Evolutionary conservation across 1,140 invertebrate species (phyloP).

Genomic region (Sycobia sp.): DNA sequence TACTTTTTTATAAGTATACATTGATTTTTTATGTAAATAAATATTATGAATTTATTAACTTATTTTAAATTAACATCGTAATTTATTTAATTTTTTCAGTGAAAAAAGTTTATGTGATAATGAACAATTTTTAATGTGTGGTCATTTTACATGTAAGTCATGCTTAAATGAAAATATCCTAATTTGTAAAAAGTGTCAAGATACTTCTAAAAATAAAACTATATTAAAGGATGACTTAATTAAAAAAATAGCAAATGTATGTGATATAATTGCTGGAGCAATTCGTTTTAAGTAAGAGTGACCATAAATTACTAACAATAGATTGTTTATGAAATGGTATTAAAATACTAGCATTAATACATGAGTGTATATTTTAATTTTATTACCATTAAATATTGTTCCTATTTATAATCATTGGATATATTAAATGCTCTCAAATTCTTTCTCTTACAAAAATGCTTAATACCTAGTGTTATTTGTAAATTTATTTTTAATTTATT

Average conservation of each 20-base stretch:
- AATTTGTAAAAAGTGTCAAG: slow-evolving; percentile 6
- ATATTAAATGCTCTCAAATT: too few species aligned
- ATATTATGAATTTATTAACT: not conserved
- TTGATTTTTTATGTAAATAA: too few species aligned
- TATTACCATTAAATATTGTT: too few species aligned
- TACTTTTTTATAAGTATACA: too few species aligned
- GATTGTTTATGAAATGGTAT: not conserved
- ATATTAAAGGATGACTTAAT: slow-evolving; percentile 4
- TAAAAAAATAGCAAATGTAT: slow-evolving; percentile 17
- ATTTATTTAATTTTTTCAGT: slow-evolving; percentile 7
- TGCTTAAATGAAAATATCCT: not conserved
- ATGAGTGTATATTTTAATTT: not conserved
- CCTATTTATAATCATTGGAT: too few species aligned
- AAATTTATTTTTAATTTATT: too few species aligned
- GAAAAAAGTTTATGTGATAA: slow-evolving; percentile 4
- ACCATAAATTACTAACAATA: too few species aligned
- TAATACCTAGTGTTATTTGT: too few species aligned
- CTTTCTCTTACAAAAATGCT: too few species aligned
- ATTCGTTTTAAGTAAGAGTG: slow-evolving; percentile 20
- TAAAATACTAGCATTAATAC: not conserved
- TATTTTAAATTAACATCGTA: not conserved
- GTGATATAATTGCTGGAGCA: slow-evolving; percentile 14
- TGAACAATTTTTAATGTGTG: slow-evolving; percentile 26
- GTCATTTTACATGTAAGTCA: slow-evolving; percentile 20
- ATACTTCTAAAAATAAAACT: not conserved